Evolutionary conservation across 2,113 vertebrate species (phyloP), one percentile per base, ranked within the genome.

Genomic region (Alaudala cheleensis): DNA sequence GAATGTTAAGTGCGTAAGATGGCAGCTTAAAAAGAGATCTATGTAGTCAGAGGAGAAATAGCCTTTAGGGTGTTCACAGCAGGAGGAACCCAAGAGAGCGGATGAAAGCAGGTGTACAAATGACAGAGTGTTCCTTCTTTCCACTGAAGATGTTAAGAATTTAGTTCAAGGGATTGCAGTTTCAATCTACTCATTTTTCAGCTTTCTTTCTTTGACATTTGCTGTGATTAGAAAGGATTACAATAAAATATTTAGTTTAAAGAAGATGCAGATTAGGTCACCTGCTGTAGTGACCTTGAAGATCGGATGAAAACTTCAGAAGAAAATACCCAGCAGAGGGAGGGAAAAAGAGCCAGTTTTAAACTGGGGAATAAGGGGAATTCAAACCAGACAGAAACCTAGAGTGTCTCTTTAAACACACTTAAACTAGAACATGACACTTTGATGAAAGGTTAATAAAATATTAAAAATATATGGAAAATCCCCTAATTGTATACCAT

Each of bases 101-200:
- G 83, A 96, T 94, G 73, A 95, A 96, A 95, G 92, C 84, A 95
- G 90, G 94, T 95, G 67, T 33, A 66, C 62, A 94, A 93, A 96
- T 87, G 88, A 96, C 94, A 95, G 77, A 70, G n/a, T 34, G 85
- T 93, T 91, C 80, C 60, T 81, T 85, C 34, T 77, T 89, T 81
- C 33, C 13, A 50, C 54, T 92, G 86, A 84, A 92, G 25, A 71
- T 28, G 15, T 24, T 31, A 28, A 94, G 67, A 95, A n/a, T 71
- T 76, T 62, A 64, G 37, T 88, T 93, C 60, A 92, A 91, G 69
- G 42, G 64, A 79, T 20, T 85, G 39, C 15, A 65, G 34, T 92
- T 69, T 88, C 53, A 66, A 26, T 81, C 25, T 84, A 39, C 7
- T 60, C 1, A 40, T 77, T 96, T 84, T 82, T 76, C 58, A 45